Conservation (phyloP, 2,888 invertebrate genomes). For the Drosophila robusta region DNA sequence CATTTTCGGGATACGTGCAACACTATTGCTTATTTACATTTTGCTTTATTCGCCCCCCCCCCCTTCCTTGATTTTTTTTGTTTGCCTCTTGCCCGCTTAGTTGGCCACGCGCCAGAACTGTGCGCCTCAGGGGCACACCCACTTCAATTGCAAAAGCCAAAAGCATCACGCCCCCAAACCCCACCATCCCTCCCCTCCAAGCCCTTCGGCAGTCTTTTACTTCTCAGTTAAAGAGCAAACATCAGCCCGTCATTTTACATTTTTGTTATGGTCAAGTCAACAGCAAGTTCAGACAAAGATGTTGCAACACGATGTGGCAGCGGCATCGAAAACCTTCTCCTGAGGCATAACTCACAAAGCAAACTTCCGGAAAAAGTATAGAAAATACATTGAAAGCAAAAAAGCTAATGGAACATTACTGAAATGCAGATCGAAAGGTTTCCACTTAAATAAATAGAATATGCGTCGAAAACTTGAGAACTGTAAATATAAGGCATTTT, state of each 20-base stretch:
- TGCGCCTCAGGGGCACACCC: conserved; percentile 12
- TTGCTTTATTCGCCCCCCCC: conserved; percentile 14
- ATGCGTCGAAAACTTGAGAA: too few relatives aligned
- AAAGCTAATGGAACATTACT: neutral
- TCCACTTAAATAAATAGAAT: too few relatives aligned
- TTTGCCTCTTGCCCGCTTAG: conserved; percentile 28
- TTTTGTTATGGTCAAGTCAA: conserved; percentile 45
- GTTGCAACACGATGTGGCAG: conserved; percentile 17
- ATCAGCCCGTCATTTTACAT: conserved; percentile 32
- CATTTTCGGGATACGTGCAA: conserved; percentile 26
- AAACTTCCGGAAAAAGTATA: neutral
- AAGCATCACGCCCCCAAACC: neutral
- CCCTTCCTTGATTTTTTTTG: neutral
- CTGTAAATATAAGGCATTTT: too few relatives aligned
- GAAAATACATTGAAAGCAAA: neutral
- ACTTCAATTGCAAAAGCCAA: neutral
- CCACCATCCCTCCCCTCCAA: conserved; percentile 3
- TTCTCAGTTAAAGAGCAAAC: conserved; percentile 34
- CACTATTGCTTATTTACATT: conserved; percentile 59
- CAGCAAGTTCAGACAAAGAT: conserved; percentile 16
- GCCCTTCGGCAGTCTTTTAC: conserved; percentile 12
- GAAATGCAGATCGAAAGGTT: too few relatives aligned
- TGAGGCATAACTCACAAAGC: neutral
- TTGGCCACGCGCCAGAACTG: conserved; percentile 47
- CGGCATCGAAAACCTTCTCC: conserved; percentile 6